Evolutionary conservation across 1,140 invertebrate genomes (phyloP), one percentile per base, ranked within the genome.

Genomic region (Akabosia matsudoensis): DNA sequence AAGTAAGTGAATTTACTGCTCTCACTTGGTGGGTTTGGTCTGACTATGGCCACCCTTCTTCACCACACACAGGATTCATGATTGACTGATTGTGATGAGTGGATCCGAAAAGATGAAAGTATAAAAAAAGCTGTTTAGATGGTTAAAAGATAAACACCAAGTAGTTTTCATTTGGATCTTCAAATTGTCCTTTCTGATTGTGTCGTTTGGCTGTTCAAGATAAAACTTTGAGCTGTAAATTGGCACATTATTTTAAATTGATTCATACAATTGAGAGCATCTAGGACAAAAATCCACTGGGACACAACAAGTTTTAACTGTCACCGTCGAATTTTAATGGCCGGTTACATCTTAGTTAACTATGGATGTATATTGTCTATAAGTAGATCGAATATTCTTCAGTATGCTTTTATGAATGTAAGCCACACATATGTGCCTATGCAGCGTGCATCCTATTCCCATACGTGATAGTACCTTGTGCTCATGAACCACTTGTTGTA

Each of bases 71-170:
- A 67, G 61, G 61, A 67, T 67, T 67, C 61, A 67, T 67, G 61
- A 67, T 16, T 67, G 61, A 67, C 61, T 67, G 61, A 67, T 67
- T 67, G 28, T 30, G 61, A 67, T 67, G 61, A 67, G 61, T 67
- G 61, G 61, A 67, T 14, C 24, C 14, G 3, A n/a, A n/a, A 22
- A 14, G 54, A 61, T 45, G 37, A 45, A 18, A n/a, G n/a, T n/a
- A n/a, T n/a, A 10, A 45, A 45, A 45, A 45, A 45, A 10, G 37
- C 37, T 10, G 37, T 45, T 45, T 45, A 45, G 37, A 45, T 45
- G 37, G 54, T 61, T 7, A 51, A 51, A 61, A 7, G 54, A 61
- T 14, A 61, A 61, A 61, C 54, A 22, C 14, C n/a, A 61, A 10
- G 24, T 14, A 61, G 54, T 45, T 45, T n/a, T n/a, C n/a, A n/a